Base-by-base conservation (phyloP, 2,113 vertebrate genomes). In the Ondatra zibethicus region DNA sequence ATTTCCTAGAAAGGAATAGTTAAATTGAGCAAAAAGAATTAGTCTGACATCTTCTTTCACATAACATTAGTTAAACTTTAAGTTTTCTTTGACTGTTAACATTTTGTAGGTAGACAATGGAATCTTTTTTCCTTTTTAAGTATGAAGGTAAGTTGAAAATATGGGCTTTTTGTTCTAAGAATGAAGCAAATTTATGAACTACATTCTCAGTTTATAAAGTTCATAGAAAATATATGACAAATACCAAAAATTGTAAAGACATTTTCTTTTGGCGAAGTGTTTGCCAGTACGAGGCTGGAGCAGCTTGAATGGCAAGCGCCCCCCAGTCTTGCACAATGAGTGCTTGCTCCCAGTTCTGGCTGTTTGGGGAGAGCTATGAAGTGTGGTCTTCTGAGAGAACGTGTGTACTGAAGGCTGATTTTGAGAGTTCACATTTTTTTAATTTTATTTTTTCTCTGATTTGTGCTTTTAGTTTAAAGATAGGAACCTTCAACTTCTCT, bases 121-220 rank as follows among this genome's bases (percentile, higher is more conserved):
- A 96, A 86, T 10, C 76, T 88, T 92, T 88, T 92, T 91, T 23
- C 95, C 39, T 61, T 52, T 85, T 88, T 85, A 91, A 88, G 63
- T 89, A 85, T 68, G 58, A n/a, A 91, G 33, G 1, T 91, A 2
- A 93, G 39, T 50, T 72, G 3, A 87, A 16, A 92, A 72, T 75
- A 82, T n/a, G 36, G 70, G 21, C 75, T 50, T 91, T 96, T 89
- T 84, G 16, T 84, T 21, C 5, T 25, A 80, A 19, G 1, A 72
- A 78, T 70, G 61, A 94, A 17, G 3, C 50, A 7, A 91, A 85
- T 89, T 52, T 82, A 31, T 1, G 1, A 31, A 16, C 42, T 85
- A 77, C 7, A 73, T 91, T 82, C 1, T 36, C 39, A 91, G 27
- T 21, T 21, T 91, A 16, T 63, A 29, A 89, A 92, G 42, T 55